phyloP scores from a whole-genome alignment of 2,113 vertebrate species.

The Rhipidura dahli region DNA sequence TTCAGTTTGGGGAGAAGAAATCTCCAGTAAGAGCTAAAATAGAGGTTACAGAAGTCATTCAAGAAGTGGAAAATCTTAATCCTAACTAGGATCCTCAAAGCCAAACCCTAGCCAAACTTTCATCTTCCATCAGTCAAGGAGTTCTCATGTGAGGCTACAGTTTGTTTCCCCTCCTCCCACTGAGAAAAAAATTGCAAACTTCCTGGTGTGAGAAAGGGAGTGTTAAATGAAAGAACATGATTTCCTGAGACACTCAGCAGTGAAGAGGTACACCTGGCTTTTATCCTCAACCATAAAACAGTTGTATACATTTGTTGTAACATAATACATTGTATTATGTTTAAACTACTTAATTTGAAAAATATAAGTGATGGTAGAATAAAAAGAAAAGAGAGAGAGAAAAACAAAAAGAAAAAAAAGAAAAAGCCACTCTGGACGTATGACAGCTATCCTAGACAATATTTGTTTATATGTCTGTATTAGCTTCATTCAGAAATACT shows the following conservation, averaged over 20 bases:
- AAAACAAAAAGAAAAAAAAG: fast-evolving
- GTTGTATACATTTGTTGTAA: fast-evolving
- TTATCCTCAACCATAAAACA: not conserved
- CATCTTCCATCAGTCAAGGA: not conserved
- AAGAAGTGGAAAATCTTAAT: not conserved
- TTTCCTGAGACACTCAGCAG: not conserved
- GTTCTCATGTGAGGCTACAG: fast-evolving
- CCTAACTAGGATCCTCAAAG: not conserved
- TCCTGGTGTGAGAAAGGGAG: not conserved
- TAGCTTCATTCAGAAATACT: not conserved
- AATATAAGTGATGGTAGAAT: not conserved
- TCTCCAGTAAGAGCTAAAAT: not conserved
- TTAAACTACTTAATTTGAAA: not conserved
- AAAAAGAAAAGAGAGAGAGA: no score
- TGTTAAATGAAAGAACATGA: not conserved
- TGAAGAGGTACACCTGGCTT: not conserved
- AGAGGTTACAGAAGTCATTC: not conserved
- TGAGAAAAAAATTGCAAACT: not conserved
- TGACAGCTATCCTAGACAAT: not conserved
- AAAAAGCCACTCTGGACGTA: not conserved
- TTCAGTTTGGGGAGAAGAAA: not conserved
- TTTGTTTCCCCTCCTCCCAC: not conserved
- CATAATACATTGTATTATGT: no score
- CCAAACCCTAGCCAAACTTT: not conserved
- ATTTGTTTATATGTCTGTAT: not conserved